Evolutionary conservation across 2,888 invertebrate species (phyloP), one percentile per base, ranked within the genome.

Genomic region (Dryomyza anilis): DNA sequence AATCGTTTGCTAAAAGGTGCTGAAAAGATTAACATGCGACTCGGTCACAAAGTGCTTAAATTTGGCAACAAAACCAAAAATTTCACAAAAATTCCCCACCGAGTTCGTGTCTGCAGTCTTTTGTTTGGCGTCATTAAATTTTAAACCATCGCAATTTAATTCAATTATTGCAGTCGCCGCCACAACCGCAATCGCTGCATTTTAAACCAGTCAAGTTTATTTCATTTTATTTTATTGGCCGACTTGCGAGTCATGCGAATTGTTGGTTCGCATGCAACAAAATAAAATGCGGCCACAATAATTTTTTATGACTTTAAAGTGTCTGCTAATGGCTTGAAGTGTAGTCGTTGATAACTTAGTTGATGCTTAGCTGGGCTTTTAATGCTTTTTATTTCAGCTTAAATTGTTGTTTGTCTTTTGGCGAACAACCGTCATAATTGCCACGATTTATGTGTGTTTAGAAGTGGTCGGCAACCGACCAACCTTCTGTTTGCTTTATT

Each of bases 271-370:
- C 59, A 59, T 48, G 59, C 59, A 33, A 59, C n/a, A 43, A 23
- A 59, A 59, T 45, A 46, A 59, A 45, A 27, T 27, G 14, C 46
- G 46, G 21, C 12, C 8, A 19, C 19, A 25, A 58, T 10, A 45
- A 8, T 43, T 27, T 61, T 56, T 61, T 61, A 56, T 46, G 56
- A 45, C 36, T 58, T 68, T 74, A 74, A 77, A 76, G 75, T 76
- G 79, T 70, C 74, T 75, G 75, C 74, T 78, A 78, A 78, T 78
- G 74, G 73, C 70, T 72, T 75, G 76, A 74, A 77, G 76, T 77
- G 78, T 79, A 77, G 75, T 77, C 77, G 74, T 69, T 68, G 77
- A 76, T 76, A 77, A 76, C 52, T 58, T 45, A n/a, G n/a, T n/a
- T n/a, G 39, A 45, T 58, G 46, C 30, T 45, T 12, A 36, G 23